Conservation (phyloP, 2,113 vertebrate genomes). For the Myotis yumanensis region DNA sequence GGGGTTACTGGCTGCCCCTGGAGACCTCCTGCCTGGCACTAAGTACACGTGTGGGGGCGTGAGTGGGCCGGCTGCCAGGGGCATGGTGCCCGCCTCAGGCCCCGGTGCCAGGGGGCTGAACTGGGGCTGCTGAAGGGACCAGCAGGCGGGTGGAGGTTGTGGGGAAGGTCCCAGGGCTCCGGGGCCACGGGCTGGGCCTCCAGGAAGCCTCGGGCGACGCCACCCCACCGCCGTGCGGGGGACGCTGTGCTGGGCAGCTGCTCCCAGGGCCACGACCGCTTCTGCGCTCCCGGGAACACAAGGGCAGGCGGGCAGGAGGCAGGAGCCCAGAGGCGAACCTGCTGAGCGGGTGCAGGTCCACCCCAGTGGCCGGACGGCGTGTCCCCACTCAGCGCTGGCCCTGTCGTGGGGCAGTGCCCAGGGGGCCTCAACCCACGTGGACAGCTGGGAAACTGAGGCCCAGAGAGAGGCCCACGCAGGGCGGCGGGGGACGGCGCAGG, state of each 20-base stretch:
- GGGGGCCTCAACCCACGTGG: too few relatives aligned
- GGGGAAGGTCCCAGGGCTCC: background rate
- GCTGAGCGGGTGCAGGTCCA: background rate
- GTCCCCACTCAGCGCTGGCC: accelerated
- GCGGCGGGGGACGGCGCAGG: accelerated
- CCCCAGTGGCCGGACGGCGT: accelerated
- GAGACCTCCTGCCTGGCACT: background rate
- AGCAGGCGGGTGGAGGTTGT: too few relatives aligned
- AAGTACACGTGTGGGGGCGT: background rate
- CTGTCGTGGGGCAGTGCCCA: accelerated
- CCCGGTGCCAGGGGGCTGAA: background rate
- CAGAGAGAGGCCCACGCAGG: background rate
- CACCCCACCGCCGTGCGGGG: background rate
- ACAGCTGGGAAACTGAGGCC: background rate
- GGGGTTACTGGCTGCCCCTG: background rate
- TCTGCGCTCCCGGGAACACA: accelerated
- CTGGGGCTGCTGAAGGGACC: too few relatives aligned
- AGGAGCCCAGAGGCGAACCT: background rate
- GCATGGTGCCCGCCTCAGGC: too few relatives aligned
- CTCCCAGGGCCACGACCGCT: too few relatives aligned
- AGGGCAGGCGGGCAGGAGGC: background rate
- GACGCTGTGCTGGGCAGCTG: accelerated
- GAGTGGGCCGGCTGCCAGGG: accelerated
- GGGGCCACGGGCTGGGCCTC: background rate
- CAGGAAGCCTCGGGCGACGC: too few relatives aligned